A percentile compares a stretch with the other conserved stretches of the same genome.
Evolutionary conservation across 1,140 invertebrate genomes (phyloP).

Genomic region (Macrobrachium rosenbergii): DNA sequence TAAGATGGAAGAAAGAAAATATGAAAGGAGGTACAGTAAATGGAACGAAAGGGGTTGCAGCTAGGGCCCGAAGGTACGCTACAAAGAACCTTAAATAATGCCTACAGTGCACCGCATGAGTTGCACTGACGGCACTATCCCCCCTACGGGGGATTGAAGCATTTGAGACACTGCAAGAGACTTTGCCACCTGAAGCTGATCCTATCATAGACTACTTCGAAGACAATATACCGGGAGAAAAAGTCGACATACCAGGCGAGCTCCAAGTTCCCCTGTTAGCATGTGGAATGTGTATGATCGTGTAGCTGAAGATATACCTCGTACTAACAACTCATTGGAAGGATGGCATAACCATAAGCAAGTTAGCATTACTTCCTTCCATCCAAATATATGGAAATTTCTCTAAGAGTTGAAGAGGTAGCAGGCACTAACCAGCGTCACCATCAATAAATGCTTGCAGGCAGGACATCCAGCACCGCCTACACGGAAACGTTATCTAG

Average conservation of each 20-base stretch:
- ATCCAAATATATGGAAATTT: slow-evolving; percentile 33
- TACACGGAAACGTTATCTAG: not conserved
- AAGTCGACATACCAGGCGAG: not conserved
- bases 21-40: no score
- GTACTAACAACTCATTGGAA: slow-evolving; percentile 1
- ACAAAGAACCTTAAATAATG: no score
- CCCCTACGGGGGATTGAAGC: no score
- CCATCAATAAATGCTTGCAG: slow-evolving; percentile 18
- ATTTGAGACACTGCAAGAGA: not conserved
- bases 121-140: no score
- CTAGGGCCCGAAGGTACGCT: no score
- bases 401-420: slow-evolving; percentile 1
- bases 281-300: slow-evolving; percentile 25
- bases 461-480: slow-evolving; percentile 12
- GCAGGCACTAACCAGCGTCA: not conserved
- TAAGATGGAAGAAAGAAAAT: no score
- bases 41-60: no score
- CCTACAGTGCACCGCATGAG: no score
- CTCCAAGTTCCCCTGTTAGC: not conserved
- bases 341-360: slow-evolving; percentile 25
- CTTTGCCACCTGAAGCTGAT: not conserved
- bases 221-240: not conserved
- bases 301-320: slow-evolving; percentile 23
- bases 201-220: not conserved
- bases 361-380: slow-evolving; percentile 3